A percentile compares a stretch with the other conserved stretches of the same genome.
phyloP scores from a whole-genome alignment of 2,797 vertebrate genomes.

The Leucoraja ocellata region DNA sequence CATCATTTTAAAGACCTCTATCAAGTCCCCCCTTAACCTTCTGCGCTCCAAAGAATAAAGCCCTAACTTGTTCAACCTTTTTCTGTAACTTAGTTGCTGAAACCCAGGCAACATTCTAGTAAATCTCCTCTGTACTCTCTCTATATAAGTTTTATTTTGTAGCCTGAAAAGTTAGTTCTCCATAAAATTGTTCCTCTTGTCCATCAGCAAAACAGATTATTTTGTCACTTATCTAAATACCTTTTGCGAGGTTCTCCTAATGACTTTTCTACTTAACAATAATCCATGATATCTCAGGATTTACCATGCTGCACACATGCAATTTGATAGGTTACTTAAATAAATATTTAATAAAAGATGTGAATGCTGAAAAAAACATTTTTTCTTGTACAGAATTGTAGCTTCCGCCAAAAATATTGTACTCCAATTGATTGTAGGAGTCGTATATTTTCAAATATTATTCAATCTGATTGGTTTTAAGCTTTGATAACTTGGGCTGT shows the following conservation, averaged over 20 bases:
- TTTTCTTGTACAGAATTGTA: not conserved
- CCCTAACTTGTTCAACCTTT: too few species aligned
- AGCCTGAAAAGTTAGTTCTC: not conserved
- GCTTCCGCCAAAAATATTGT: not conserved
- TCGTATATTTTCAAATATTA: not conserved
- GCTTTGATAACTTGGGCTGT: not conserved
- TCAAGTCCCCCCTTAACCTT: too few species aligned
- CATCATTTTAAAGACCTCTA: too few species aligned
- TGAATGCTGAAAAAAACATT: not conserved
- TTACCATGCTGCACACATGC: not conserved
- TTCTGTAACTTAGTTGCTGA: too few species aligned
- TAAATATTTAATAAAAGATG: too few species aligned
- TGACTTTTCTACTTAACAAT: not conserved
- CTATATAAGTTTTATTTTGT: not conserved
- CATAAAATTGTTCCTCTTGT: not conserved
- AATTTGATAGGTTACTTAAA: not conserved
- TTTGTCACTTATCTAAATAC: not conserved
- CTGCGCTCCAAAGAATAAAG: too few species aligned
- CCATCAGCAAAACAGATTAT: not conserved
- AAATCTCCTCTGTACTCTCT: too few species aligned
- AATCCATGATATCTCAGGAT: not conserved
- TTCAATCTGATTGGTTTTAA: not conserved
- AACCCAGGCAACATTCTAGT: too few species aligned
- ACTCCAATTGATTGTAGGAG: not conserved
- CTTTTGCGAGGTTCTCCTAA: not conserved